These are phyloP conservation scores for Dryoscopus gambensis DNA, from an alignment of 2,113 vertebrate genomes.

Conservation along the genomic window DNA sequence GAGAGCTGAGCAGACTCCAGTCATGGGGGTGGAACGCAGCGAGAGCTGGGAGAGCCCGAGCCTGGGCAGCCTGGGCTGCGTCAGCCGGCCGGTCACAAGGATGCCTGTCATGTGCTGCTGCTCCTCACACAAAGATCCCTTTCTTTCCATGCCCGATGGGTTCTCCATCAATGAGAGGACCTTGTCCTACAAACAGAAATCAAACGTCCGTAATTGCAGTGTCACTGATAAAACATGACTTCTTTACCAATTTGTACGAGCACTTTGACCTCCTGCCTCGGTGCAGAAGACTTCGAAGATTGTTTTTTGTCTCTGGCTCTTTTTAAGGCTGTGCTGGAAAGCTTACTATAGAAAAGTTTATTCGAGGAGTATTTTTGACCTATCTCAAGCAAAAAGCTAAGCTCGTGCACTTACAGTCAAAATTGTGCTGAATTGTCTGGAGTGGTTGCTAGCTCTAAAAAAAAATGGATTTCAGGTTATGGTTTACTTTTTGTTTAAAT, in stretches of 20 bases:
- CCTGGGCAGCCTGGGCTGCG: not conserved
- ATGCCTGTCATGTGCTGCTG: constrained; percentile 20
- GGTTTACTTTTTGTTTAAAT: not conserved
- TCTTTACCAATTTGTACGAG: not conserved
- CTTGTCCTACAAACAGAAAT: constrained; percentile 36
- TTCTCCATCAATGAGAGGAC: constrained; percentile 13
- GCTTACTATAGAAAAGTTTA: not conserved
- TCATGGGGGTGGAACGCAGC: not conserved
- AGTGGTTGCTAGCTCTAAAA: not conserved
- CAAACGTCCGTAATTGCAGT: not conserved
- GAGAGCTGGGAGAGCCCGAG: not conserved
- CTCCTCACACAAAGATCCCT: constrained; percentile 44
- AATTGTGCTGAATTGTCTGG: not conserved
- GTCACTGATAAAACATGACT: constrained; percentile 28
- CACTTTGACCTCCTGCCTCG: constrained; percentile 12
- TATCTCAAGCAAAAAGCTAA: not conserved
- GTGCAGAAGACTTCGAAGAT: not conserved
- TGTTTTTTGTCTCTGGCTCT: not conserved
- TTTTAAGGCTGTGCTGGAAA: not conserved
- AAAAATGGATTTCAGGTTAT: not conserved
- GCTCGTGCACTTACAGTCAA: not conserved
- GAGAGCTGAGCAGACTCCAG: not conserved
- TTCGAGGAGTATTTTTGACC: not conserved
- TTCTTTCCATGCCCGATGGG: not conserved
- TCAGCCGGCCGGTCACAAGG: not conserved